A percentile compares a stretch with the other conserved stretches of the same genome.
phyloP scores from a whole-genome alignment of 2,113 vertebrate species.

The Hippocampus abdominalis region DNA sequence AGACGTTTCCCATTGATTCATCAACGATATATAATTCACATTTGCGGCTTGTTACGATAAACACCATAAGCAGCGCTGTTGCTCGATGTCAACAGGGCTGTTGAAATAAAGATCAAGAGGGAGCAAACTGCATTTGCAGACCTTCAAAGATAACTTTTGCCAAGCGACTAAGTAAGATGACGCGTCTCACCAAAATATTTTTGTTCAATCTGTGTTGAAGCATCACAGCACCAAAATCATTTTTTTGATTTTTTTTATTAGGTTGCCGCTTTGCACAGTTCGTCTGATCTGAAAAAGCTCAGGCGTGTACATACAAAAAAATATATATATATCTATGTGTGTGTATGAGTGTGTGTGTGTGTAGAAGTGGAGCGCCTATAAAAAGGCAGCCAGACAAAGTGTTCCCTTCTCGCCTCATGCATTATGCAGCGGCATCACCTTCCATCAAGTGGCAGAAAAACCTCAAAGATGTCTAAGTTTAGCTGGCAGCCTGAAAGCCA shows the following conservation, averaged over 20 bases:
- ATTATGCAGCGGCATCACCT: constrained; percentile 94
- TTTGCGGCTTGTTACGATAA: constrained; percentile 25
- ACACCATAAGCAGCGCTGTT: constrained; percentile 49
- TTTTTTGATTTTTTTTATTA: constrained; percentile 26
- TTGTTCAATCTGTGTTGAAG: constrained; percentile 67
- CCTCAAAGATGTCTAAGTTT: constrained; percentile 91
- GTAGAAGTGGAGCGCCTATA: constrained; percentile 74
- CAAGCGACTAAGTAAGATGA: constrained; percentile 55
- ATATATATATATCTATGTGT: not conserved
- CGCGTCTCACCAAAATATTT: constrained; percentile 51
- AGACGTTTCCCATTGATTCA: not conserved
- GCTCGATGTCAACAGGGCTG: constrained; percentile 46
- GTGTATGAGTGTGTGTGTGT: not conserved
- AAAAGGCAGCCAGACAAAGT: constrained; percentile 90
- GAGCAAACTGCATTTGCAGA: constrained; percentile 42
- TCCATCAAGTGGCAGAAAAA: constrained; percentile 87
- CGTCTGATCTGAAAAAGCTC: constrained; percentile 38
- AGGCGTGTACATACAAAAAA: not conserved
- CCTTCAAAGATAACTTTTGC: constrained; percentile 36
- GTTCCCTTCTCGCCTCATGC: constrained; percentile 92
- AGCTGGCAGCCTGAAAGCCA: constrained; percentile 68
- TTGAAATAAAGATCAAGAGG: constrained; percentile 61
- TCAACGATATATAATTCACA: not conserved
- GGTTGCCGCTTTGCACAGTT: constrained; percentile 61
- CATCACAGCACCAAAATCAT: constrained; percentile 61